Base-by-base conservation (phyloP, 2,888 invertebrate genomes). In the Hypolimnas misippus region DNA sequence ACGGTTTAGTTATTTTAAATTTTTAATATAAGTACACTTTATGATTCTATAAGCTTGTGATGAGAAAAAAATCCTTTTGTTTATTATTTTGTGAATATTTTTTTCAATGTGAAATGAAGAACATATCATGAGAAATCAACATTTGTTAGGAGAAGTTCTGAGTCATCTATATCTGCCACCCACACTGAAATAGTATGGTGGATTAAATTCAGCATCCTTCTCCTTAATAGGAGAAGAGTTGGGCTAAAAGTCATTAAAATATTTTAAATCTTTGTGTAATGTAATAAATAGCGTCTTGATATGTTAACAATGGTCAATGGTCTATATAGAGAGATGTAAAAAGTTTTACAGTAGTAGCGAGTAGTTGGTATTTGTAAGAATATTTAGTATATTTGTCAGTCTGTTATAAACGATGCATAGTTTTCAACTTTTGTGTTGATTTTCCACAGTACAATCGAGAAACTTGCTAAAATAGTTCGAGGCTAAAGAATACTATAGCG, bases 391-490 rank as follows among this genome's bases (percentile, higher is more conserved):
- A 2, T 8, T 31, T 17, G 17, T 42, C 8, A 42, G 10, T 2
- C 3, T 42, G 7, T 8, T 42, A 10, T 42, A 42, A 17, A 8
- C 42, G 10, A 42, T 17, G 17, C 17, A 16, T 54, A 19, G 21
- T 49, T 54, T 50, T 21, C 3, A 54, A 50, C 40, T 44, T 42
- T 33, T 51, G 57, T 53, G 35, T 51, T 58, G 17, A 62, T 63
- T 70, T 68, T 64, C 63, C 62, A 57, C 70, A 75, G 75, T 76
- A 81, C 74, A 78, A 80, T 80, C 77, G 77, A 74, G 78, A 78
- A 79, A 76, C 76, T 71, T 69, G 73, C 77, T 68, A 77, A 84
- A 84, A 84, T 84, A 84, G 76, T 76, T 68, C 81, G 84, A 83
- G 84, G 85, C 79, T 79, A 76, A 77, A 77, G 75, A 76, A 76